phyloP scores from a whole-genome alignment of 2,888 invertebrate genomes.

The Nematopogon swammerdamellus region DNA sequence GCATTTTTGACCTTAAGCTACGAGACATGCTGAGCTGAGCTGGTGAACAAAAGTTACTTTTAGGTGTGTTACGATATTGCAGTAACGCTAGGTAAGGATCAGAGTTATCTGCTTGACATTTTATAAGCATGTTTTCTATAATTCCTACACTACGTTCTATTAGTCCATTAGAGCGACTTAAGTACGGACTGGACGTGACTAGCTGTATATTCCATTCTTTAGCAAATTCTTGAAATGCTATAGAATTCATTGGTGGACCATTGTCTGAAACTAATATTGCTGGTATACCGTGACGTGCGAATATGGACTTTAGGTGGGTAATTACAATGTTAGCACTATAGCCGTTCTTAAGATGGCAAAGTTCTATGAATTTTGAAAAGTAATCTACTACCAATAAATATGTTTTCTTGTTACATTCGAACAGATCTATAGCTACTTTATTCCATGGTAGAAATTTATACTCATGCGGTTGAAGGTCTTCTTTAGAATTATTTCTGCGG shows the following conservation, averaged over 20 bases:
- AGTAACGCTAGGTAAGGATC: conserved; percentile 10
- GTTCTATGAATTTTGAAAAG: conserved; percentile 14
- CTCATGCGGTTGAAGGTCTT: too few species aligned
- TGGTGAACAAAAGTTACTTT: background rate
- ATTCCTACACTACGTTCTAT: conserved; percentile 2
- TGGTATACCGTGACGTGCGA: conserved; percentile 5
- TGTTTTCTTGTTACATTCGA: conserved; percentile 10
- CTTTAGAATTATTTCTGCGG: conserved; percentile 9
- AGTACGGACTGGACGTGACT: background rate
- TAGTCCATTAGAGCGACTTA: conserved; percentile 1
- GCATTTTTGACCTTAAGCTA: conserved; percentile 2
- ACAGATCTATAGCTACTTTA: too few species aligned
- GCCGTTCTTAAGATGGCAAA: conserved; percentile 1
- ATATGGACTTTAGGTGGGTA: conserved; percentile 6
- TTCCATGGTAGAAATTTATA: too few species aligned
- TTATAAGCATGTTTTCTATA: conserved; percentile 8
- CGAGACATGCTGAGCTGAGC: background rate
- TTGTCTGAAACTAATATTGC: background rate
- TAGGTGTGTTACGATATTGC: conserved; percentile 10
- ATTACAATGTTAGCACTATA: conserved; percentile 6
- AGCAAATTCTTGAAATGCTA: background rate
- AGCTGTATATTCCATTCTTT: background rate
- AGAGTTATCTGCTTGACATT: conserved; percentile 1
- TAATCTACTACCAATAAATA: conserved; percentile 16
- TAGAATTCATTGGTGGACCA: background rate